phyloP scores from a whole-genome alignment of 1,140 invertebrate genomes.

The Hyposmocoma kahamanoa region DNA sequence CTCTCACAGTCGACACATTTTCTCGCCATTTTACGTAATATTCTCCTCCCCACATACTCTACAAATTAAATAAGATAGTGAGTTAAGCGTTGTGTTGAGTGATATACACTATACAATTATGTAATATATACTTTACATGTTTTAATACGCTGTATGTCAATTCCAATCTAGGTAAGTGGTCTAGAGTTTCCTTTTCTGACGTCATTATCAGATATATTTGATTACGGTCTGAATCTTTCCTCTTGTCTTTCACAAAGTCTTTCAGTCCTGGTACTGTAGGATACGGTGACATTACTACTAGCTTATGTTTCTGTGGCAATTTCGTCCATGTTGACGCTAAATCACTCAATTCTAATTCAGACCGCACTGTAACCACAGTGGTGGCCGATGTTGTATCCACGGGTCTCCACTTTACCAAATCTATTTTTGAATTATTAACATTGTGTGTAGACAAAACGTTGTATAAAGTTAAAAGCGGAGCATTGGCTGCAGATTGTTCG shows the following conservation, averaged over 20 bases:
- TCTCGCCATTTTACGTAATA: slow-evolving; percentile 22
- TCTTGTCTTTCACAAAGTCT: slow-evolving; percentile 50
- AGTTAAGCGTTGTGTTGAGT: no score
- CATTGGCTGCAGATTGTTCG: slow-evolving; percentile 4
- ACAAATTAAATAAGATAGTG: no score
- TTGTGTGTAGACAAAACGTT: slow-evolving; percentile 10
- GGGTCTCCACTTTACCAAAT: slow-evolving; percentile 18
- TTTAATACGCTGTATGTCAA: slow-evolving; percentile 28
- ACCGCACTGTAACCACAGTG: slow-evolving; percentile 7
- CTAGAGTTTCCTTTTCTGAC: slow-evolving; percentile 16
- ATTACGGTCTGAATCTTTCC: slow-evolving; percentile 17
- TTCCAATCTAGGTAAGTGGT: slow-evolving; percentile 21
- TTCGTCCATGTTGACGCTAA: background rate
- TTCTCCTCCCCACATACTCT: slow-evolving; percentile 28
- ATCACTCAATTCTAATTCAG: background rate
- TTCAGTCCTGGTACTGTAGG: slow-evolving; percentile 5
- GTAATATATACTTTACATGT: no score
- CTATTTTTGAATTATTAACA: background rate
- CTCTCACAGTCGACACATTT: background rate
- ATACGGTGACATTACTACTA: slow-evolving; percentile 10
- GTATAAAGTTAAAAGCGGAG: slow-evolving; percentile 11
- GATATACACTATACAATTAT: no score
- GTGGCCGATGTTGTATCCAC: background rate
- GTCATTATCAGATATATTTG: slow-evolving; percentile 25
- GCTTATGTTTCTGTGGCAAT: background rate